phyloP scores from a whole-genome alignment of 2,888 invertebrate species.

The Ennomos erosarius region DNA sequence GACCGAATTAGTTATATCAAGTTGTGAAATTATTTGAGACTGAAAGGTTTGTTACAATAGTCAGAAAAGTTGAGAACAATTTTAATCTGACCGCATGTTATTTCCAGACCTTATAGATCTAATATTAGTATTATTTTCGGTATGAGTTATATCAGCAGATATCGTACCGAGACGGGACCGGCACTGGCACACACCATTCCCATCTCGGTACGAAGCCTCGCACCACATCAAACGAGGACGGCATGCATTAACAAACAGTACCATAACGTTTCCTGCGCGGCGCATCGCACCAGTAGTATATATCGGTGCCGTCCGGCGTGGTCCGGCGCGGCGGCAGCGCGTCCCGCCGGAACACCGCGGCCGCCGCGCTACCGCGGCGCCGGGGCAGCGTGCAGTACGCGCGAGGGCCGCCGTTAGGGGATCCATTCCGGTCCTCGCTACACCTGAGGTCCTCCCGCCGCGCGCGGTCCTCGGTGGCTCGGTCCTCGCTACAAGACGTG shows the following conservation, averaged over 20 bases:
- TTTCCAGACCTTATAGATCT: too few species aligned
- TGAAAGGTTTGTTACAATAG: too few species aligned
- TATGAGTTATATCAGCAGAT: too few species aligned
- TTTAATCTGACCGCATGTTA: too few species aligned
- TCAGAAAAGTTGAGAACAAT: too few species aligned
- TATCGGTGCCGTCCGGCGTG: conserved; percentile 93
- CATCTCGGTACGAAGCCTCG: too few species aligned
- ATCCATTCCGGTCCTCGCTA: conserved; percentile 29
- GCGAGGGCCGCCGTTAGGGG: conserved; percentile 57
- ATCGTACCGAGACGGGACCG: too few species aligned
- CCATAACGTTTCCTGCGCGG: conserved; percentile 85
- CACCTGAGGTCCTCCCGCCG: not conserved
- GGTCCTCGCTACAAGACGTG: too few species aligned
- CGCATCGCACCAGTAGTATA: conserved; percentile 95
- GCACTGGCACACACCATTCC: too few species aligned
- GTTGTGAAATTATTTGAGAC: too few species aligned
- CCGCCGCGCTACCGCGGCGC: conserved; percentile 61
- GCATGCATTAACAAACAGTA: conserved; percentile 50
- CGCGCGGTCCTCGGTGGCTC: conserved; percentile 32
- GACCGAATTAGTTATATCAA: too few species aligned
- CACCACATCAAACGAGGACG: not conserved
- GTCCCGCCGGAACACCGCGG: conserved; percentile 60
- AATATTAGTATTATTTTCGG: too few species aligned
- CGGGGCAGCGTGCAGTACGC: conserved; percentile 84
- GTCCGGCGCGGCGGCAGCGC: conserved; percentile 89